phyloP scores from a whole-genome alignment of 2,797 vertebrate genomes.

The Australoheros facetus region DNA sequence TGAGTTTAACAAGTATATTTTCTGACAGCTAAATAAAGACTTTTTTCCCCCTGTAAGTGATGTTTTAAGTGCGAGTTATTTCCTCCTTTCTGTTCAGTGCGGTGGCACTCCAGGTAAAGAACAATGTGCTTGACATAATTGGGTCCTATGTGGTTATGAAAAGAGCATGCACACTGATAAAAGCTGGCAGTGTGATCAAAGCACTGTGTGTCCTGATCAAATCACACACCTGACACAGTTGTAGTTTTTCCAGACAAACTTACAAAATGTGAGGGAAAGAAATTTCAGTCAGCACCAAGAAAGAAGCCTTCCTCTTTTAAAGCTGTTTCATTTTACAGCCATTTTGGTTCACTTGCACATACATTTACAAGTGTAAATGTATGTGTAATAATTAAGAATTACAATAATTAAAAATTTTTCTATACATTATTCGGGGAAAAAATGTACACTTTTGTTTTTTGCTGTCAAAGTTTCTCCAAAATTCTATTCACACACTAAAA shows the following conservation, averaged over 20 bases:
- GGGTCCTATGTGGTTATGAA: conserved; percentile 73
- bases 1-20: conserved; percentile 53
- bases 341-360: neutral
- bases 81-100: conserved; percentile 41
- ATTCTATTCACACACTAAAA: conserved; percentile 17
- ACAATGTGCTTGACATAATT: conserved; percentile 75
- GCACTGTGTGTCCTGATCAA: conserved; percentile 58
- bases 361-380: conserved; percentile 4
- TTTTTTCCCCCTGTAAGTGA: conserved; percentile 41
- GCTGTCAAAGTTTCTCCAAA: conserved; percentile 4
- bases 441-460: neutral
- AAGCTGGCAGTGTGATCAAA: conserved; percentile 74
- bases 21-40: conserved; percentile 72
- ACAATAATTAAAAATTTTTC: neutral
- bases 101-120: conserved; percentile 58
- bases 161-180: conserved; percentile 67
- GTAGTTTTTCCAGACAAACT: conserved; percentile 59
- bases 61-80: conserved; percentile 64
- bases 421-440: neutral
- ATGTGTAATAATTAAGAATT: conserved; percentile 30
- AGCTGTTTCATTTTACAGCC: conserved; percentile 13
- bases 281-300: conserved; percentile 40
- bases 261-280: conserved; percentile 49
- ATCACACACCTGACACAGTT: conserved; percentile 66
- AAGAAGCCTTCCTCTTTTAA: conserved; percentile 37